phyloP scores from a whole-genome alignment of 2,888 invertebrate genomes.

The Eucera pruinosa region DNA sequence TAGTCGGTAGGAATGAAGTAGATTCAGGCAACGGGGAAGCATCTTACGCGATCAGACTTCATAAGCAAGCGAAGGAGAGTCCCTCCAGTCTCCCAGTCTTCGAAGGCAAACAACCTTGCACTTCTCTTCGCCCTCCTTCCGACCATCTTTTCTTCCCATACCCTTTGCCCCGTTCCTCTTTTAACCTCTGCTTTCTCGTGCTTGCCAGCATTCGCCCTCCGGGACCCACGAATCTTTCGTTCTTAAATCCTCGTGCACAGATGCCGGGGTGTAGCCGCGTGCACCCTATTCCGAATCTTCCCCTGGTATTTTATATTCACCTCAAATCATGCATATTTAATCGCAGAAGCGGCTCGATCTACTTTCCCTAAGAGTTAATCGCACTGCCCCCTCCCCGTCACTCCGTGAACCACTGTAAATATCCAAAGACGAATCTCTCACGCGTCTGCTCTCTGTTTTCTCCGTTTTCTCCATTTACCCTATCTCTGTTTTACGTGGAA shows the following conservation, averaged over 20 bases:
- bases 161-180: conserved; percentile 21
- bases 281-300: conserved; percentile 30
- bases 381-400: no score
- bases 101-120: conserved; percentile 57
- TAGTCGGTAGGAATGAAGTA: conserved; percentile 22
- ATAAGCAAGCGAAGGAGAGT: conserved; percentile 71
- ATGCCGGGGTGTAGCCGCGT: conserved; percentile 64
- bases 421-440: conserved; percentile 34
- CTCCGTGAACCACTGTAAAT: conserved; percentile 57
- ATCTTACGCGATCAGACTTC: conserved; percentile 76
- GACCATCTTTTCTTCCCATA: background rate
- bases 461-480: background rate
- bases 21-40: conserved; percentile 42
- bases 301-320: conserved; percentile 78
- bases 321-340: conserved; percentile 82
- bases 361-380: conserved; percentile 78
- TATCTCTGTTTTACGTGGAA: background rate
- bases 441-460: background rate
- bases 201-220: conserved; percentile 48
- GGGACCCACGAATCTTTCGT: conserved; percentile 49
- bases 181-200: conserved; percentile 48
- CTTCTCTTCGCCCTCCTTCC: conserved; percentile 8
- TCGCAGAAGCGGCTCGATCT: conserved; percentile 76
- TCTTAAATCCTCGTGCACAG: conserved; percentile 73
- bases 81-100: conserved; percentile 41